Base-by-base conservation (phyloP, 2,888 invertebrate genomes). In the Limnephilus auricula region DNA sequence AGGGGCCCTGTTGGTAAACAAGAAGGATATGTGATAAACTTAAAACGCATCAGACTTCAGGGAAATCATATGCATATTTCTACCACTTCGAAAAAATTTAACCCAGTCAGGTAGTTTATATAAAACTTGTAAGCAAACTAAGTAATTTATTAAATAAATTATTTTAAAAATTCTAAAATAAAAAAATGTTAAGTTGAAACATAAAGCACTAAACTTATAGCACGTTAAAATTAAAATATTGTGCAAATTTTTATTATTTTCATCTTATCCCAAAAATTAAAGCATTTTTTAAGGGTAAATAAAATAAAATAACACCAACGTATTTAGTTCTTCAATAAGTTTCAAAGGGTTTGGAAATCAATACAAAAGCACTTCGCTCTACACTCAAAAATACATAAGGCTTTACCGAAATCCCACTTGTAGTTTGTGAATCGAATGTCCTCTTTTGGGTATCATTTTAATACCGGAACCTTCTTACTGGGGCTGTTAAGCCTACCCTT, bases 371-470 rank as follows among this genome's bases (percentile, higher is more conserved):
- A 65, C 65, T 65, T 65, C 65, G 65, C 65, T 65, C 65, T n/a
- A 65, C 25, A 65, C 65, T 65, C 65, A 65, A 65, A 65, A 65
- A 65, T 65, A 65, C 65, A 65, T 65, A 65, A 65, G 25, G 65
- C 65, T 65, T 65, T 65, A 65, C n/a, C 83, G 15, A 37, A 83
- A 83, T 32, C 37, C 37, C 83, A 32, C 32, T 79, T 78, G 34
- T 88, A 65, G 31, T 89, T 83, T 65, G 45, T 83, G 83, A 30
- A 45, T 90, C 83, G 31, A 83, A 90, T 83, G 83, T 79, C 90
- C 90, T 83, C 82, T 65, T 80, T 83, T 50, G 79, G 79, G 83
- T 91, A 91, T 83, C 91, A 91, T 82, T 88, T 91, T 89, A 91
- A 89, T 89, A 83, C 86, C 89, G n/a, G 37, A 88, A 88, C 91